Conservation (phyloP, 1,140 invertebrate species). For the Paraescarpia echinospica region DNA sequence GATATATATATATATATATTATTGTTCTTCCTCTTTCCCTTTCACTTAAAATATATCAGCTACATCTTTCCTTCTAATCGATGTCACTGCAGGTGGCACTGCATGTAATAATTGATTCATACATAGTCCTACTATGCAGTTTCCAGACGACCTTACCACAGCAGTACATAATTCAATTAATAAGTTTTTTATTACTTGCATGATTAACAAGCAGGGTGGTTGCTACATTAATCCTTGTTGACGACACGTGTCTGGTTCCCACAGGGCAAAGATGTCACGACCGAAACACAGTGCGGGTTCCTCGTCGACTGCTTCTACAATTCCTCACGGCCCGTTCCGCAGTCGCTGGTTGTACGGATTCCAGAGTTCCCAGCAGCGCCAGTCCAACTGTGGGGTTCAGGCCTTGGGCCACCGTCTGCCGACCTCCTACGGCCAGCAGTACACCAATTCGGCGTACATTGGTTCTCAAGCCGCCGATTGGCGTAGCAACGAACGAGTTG, state of each 20-base stretch:
- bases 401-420: not conserved
- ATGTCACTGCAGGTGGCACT: too few species aligned
- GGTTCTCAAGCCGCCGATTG: not conserved
- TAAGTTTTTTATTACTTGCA: not conserved
- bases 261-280: not conserved
- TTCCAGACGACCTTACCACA: too few species aligned
- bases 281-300: not conserved
- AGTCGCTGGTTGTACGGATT: not conserved
- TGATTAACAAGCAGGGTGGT: not conserved
- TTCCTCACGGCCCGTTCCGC: not conserved
- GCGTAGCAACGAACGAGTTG: not conserved
- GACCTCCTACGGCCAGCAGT: not conserved
- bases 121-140: too few species aligned
- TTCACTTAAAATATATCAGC: too few species aligned
- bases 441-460: not conserved
- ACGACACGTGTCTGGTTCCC: not conserved
- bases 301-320: not conserved
- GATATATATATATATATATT: too few species aligned
- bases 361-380: not conserved
- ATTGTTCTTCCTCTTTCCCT: too few species aligned
- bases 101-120: too few species aligned
- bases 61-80: too few species aligned
- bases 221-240: not conserved
- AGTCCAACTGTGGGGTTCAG: not conserved
- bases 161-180: not conserved